These are phyloP conservation scores for Thamnaconus septentrionalis DNA, from an alignment of 2,113 vertebrate species.

Conservation along the genomic window DNA sequence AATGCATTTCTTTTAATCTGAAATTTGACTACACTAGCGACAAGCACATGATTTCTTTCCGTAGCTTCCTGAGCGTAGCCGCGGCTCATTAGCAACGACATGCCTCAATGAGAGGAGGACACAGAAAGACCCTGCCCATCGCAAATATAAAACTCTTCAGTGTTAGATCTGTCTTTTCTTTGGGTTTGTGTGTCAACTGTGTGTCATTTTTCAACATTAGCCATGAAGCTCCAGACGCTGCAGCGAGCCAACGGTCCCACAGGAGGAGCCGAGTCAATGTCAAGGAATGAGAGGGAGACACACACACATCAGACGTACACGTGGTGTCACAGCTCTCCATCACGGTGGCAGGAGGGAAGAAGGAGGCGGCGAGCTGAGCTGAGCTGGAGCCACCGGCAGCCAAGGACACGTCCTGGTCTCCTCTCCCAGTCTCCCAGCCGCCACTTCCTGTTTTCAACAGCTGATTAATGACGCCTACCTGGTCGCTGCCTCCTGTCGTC, in stretches of 20 bases:
- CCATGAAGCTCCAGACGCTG: not conserved
- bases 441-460: not conserved
- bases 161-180: no score
- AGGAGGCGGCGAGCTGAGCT: constrained; percentile 43
- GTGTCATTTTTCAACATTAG: no score
- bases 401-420: constrained; percentile 39
- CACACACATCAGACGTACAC: not conserved
- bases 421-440: not conserved
- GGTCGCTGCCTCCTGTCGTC: not conserved
- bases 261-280: constrained; percentile 49
- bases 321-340: constrained; percentile 24
- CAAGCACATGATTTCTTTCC: no score
- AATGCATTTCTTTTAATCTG: no score
- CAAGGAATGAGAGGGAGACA: constrained; percentile 48
- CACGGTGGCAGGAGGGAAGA: constrained; percentile 15
- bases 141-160: no score
- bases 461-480: constrained; percentile 1
- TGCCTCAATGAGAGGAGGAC: no score
- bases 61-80: no score
- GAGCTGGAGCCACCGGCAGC: constrained; percentile 20
- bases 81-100: no score
- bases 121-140: no score
- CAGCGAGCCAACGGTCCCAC: constrained; percentile 33
- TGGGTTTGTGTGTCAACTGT: no score
- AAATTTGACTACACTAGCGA: no score